phyloP scores from a whole-genome alignment of 2,113 vertebrate species.

The Embiotoca jacksoni region DNA sequence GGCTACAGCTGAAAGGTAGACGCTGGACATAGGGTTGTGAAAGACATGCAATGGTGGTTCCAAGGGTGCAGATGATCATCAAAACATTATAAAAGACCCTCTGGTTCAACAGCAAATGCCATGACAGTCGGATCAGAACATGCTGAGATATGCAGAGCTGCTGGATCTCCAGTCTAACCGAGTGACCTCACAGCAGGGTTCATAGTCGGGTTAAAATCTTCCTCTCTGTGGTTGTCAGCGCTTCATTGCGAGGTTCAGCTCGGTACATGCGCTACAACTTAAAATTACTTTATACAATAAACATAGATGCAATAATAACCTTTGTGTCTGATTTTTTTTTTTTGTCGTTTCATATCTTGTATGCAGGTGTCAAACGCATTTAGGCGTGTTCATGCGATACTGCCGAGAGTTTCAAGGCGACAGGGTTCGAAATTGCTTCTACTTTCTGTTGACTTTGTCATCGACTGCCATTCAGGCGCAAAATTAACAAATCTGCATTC shows the following conservation, averaged over 20 bases:
- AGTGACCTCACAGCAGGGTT: not conserved
- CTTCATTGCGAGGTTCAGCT: not conserved
- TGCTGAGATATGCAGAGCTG: not conserved
- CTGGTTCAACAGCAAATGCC: not conserved
- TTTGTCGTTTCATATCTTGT: not conserved
- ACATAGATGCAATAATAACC: not conserved
- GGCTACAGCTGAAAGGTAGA: not conserved
- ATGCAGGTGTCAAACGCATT: slow-evolving; percentile 5
- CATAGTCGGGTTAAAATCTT: not conserved
- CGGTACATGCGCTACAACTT: not conserved
- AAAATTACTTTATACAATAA: not conserved
- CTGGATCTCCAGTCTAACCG: not conserved
- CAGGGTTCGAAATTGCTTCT: slow-evolving; percentile 55
- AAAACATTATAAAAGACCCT: not conserved
- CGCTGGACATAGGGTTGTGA: not conserved
- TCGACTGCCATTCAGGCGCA: slow-evolving; percentile 50
- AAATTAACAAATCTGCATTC: slow-evolving; percentile 51
- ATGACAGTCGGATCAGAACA: not conserved
- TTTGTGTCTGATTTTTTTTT: not conserved
- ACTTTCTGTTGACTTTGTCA: slow-evolving; percentile 35
- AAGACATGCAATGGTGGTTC: not conserved
- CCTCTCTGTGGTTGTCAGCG: not conserved
- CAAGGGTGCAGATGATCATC: not conserved
- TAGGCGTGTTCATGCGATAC: slow-evolving; percentile 3
- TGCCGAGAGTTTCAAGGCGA: slow-evolving; percentile 24